A percentile compares a stretch with the other conserved stretches of the same genome.
Evolutionary conservation across 2,113 vertebrate genomes (phyloP).

Genomic region (Dicrurus megarhynchus): DNA sequence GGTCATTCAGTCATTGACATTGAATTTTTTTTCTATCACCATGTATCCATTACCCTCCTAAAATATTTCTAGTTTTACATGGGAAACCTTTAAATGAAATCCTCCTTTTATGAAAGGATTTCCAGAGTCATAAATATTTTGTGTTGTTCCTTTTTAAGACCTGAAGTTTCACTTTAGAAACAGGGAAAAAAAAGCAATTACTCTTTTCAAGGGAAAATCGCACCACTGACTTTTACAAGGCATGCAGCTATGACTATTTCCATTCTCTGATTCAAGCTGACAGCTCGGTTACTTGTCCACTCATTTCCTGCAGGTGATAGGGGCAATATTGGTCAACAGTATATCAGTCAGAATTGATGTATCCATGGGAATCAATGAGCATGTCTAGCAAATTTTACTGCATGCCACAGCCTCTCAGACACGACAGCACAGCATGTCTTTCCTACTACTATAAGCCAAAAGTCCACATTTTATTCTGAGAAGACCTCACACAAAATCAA

Average conservation of each 20-base stretch:
- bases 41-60: background rate
- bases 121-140: background rate
- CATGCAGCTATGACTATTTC: background rate
- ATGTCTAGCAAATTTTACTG: background rate
- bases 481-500: background rate
- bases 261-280: background rate
- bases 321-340: background rate
- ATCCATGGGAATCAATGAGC: background rate
- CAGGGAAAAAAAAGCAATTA: background rate
- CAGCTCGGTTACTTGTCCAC: background rate
- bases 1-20: background rate
- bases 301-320: background rate
- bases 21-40: background rate
- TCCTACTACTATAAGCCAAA: background rate
- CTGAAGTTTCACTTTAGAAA: background rate
- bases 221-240: background rate
- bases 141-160: background rate
- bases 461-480: background rate
- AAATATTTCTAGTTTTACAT: background rate
- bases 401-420: background rate
- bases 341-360: background rate
- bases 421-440: rapidly evolving
- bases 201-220: background rate
- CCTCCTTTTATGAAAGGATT: background rate
- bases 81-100: background rate